Conservation (phyloP, 1,140 invertebrate species). For the Liolophura sinensis region DNA sequence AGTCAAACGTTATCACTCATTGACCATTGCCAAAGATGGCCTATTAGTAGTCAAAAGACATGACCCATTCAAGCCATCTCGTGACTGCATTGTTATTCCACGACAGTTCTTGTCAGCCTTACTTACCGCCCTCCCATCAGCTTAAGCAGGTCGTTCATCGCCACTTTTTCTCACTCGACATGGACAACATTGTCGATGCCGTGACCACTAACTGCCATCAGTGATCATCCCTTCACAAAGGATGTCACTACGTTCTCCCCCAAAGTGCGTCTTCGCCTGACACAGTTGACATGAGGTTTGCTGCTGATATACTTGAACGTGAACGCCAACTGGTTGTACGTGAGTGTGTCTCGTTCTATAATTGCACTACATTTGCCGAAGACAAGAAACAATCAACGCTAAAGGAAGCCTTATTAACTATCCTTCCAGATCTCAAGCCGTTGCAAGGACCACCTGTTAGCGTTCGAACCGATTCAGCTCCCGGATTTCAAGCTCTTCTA, state of each 20-base stretch:
- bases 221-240: slow-evolving; percentile 15
- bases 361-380: background rate
- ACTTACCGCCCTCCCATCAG: slow-evolving; percentile 19
- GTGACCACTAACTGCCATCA: slow-evolving; percentile 5
- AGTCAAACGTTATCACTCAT: slow-evolving; percentile 16
- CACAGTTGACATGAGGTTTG: slow-evolving; percentile 18
- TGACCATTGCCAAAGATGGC: slow-evolving; percentile 16
- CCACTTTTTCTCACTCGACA: slow-evolving; percentile 23
- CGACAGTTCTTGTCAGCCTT: slow-evolving; percentile 9
- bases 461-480: slow-evolving; percentile 22
- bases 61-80: slow-evolving; percentile 7
- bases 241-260: background rate
- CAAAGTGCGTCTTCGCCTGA: slow-evolving; percentile 16
- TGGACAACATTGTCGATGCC: slow-evolving; percentile 13
- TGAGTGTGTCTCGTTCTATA: slow-evolving; percentile 16
- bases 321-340: slow-evolving; percentile 11
- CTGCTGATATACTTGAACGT: slow-evolving; percentile 19
- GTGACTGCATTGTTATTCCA: slow-evolving; percentile 14
- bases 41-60: slow-evolving; percentile 8
- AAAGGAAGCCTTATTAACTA: slow-evolving; percentile 6
- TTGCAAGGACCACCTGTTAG: slow-evolving; percentile 16
- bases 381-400: background rate
- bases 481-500: slow-evolving; percentile 21
- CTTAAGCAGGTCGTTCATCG: slow-evolving; percentile 12
- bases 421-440: slow-evolving; percentile 8